Evolutionary conservation across 2,113 vertebrate genomes (phyloP), one percentile per base, ranked within the genome.

Genomic region (Bufo gargarizans): DNA sequence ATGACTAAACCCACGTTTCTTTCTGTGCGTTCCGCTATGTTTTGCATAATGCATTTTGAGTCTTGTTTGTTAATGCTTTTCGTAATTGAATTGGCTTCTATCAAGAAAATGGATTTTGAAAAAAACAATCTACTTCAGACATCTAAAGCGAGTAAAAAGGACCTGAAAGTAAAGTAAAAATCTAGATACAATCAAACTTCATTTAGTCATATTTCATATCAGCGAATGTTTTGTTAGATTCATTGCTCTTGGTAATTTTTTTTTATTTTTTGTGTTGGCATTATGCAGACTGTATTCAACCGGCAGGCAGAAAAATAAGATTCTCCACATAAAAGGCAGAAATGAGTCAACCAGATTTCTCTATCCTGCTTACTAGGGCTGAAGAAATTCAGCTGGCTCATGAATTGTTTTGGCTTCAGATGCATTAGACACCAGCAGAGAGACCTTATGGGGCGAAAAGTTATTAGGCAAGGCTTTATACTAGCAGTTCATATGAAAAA

Each of bases 351-450:
- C n/a, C n/a, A n/a, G n/a, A 50, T 61, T 82, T 59, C 55, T 82
- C 17, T 63, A 10, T 63, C 79, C 86, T 50, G 53, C 79, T 82
- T 79, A 82, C 67, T 58, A 20, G 33, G 65, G 43, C 69, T 74
- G 33, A 17, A 49, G 67, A 88, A 59, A 61, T 82, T 82, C 79
- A 61, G 67, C 77, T 82, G 86, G 63, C 47, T 47, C 45, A 13
- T n/a, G 78, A 88, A 74, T n/a, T 82, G 86, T 76, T 82, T 82
- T 88, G 65, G 79, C 65, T 82, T 58, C 49, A 22, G 55, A 71
- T 61, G 33, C 55, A 74, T 88, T 74, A 81, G 65, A 22, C 86
- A 71, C 86, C 63, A 82, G 86, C n/a, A 1, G 78, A 80, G 78
- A 82, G 43, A 17, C 78, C 72, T 58, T 81, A 87, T 80, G 86